These are phyloP conservation scores for Arrhopalites spinosus DNA, from an alignment of 2,888 invertebrate genomes.

Conservation along the genomic window DNA sequence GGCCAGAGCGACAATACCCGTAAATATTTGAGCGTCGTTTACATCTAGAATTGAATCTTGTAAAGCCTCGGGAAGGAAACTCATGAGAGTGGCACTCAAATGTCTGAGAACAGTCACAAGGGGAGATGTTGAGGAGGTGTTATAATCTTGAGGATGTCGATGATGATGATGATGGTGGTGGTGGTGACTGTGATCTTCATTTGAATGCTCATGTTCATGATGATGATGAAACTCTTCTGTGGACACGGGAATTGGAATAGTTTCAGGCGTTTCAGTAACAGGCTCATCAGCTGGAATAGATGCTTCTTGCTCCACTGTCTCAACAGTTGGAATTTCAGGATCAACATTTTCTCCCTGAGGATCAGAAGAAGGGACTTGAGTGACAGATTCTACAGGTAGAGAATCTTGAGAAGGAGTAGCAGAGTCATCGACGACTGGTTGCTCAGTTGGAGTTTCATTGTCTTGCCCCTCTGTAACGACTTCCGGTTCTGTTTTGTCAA, in stretches of 20 bases:
- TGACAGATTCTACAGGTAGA: too few species aligned
- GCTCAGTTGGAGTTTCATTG: too few species aligned
- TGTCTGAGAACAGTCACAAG: conserved; percentile 51
- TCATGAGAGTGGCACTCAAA: conserved; percentile 52
- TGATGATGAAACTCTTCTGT: neutral
- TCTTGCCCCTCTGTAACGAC: too few species aligned
- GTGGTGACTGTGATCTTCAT: conserved; percentile 5
- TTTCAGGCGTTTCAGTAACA: too few species aligned
- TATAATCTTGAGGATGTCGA: conserved; percentile 1
- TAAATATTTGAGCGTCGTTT: conserved; percentile 54
- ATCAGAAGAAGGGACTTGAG: too few species aligned
- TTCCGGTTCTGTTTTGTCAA: neutral
- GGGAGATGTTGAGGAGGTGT: conserved; percentile 32
- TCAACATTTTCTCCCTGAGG: too few species aligned
- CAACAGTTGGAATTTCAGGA: neutral
- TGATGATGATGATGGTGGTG: conserved; percentile 22
- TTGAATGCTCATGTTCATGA: conserved; percentile 9
- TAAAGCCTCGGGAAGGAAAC: conserved; percentile 54
- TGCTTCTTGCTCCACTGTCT: neutral
- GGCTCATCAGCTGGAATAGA: too few species aligned
- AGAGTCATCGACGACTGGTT: neutral
- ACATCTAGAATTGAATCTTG: conserved; percentile 56
- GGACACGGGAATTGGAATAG: neutral
- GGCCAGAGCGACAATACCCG: conserved; percentile 55
- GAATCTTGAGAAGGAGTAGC: neutral